Conservation (phyloP, 2,113 vertebrate species). For the Echinops telfairi region DNA sequence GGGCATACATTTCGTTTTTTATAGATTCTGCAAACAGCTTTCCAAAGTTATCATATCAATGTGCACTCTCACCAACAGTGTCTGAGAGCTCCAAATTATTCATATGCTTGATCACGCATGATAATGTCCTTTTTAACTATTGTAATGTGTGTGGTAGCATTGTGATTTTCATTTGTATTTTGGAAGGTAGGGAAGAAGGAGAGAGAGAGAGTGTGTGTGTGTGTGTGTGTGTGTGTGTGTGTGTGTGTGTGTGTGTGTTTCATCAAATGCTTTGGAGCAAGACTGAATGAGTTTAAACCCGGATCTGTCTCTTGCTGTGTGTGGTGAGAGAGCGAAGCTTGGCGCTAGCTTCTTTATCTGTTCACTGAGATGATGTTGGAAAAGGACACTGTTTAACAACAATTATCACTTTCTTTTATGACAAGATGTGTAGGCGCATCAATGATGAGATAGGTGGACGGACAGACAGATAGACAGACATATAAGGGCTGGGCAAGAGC, state of each 20-base stretch:
- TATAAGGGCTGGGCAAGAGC: background rate
- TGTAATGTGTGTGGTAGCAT: too few species aligned
- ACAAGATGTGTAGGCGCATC: background rate
- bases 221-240: too few species aligned
- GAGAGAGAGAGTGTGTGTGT: too few species aligned
- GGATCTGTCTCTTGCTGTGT: background rate
- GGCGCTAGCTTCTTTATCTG: background rate
- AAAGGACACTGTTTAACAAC: background rate
- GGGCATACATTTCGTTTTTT: background rate
- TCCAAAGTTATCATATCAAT: background rate
- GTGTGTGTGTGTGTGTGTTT: background rate
- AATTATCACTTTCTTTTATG: background rate
- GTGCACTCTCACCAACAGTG: background rate
- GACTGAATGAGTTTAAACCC: background rate
- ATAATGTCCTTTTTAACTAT: background rate
- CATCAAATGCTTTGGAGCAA: background rate
- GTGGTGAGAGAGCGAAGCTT: background rate
- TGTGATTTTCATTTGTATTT: background rate
- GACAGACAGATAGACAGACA: background rate
- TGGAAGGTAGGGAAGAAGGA: background rate
- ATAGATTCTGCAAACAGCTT: background rate
- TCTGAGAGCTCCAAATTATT: background rate
- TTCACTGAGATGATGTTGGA: background rate
- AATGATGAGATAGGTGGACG: background rate
- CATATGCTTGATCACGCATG: background rate